Percentiles rank a stretch among this genome's conserved stretches.
phyloP scores from a whole-genome alignment of 1,140 invertebrate genomes.

The Drosophila orosa region DNA sequence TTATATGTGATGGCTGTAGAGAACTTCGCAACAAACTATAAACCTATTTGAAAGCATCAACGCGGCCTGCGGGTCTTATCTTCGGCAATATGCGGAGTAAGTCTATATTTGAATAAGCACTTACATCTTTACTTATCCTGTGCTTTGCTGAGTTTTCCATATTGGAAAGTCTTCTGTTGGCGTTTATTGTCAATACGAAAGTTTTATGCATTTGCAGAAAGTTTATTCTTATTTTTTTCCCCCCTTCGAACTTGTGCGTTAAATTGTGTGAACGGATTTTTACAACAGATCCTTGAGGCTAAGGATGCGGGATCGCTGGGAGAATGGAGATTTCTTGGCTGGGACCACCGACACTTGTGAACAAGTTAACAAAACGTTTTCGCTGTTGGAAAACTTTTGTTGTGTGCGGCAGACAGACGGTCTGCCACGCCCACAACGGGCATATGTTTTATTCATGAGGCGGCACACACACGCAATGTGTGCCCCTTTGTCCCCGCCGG shows the following conservation, averaged over 20 bases:
- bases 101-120: conserved; percentile 41
- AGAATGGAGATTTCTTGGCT: conserved; percentile 26
- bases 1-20: background rate
- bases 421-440: conserved; percentile 22
- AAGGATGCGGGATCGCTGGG: conserved; percentile 37
- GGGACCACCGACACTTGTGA: conserved; percentile 53
- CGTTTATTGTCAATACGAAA: conserved; percentile 80
- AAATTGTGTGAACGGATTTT: conserved; percentile 74
- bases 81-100: background rate
- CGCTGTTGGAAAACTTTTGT: conserved; percentile 60
- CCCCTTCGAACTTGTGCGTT: conserved; percentile 42
- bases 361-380: conserved; percentile 73
- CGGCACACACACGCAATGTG: conserved; percentile 41
- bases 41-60: conserved; percentile 49
- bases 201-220: conserved; percentile 72
- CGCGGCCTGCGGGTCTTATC: conserved; percentile 67
- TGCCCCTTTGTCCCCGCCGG: conserved; percentile 14
- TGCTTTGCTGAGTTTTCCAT: conserved; percentile 37
- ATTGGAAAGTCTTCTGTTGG: conserved; percentile 38
- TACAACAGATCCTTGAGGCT: conserved; percentile 53
- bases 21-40: conserved; percentile 64
- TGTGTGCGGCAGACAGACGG: conserved; percentile 22
- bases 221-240: conserved; percentile 46
- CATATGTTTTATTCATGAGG: conserved; percentile 68
- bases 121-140: background rate